A percentile compares a stretch with the other conserved stretches of the same genome.
These are phyloP conservation scores for Onychostoma macrolepis DNA, from an alignment of 2,113 vertebrate species.

Conservation along the genomic window DNA sequence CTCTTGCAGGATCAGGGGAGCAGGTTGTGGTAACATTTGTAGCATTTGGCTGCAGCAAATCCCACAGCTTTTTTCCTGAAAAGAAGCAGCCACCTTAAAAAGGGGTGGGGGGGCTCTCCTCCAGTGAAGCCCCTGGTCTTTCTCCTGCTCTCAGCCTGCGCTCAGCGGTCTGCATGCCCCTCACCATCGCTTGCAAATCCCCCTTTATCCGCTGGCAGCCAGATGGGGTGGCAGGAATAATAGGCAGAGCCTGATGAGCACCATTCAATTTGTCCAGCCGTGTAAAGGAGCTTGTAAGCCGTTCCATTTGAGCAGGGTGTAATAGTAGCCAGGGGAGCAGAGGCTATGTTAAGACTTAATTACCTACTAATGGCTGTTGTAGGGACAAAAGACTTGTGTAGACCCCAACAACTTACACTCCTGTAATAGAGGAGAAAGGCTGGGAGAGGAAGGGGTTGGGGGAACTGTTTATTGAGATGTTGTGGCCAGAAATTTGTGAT, in stretches of 20 bases:
- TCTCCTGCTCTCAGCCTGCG: conserved; percentile 55
- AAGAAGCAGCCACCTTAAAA: conserved; percentile 66
- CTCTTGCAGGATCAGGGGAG: conserved; percentile 78
- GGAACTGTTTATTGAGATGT: conserved; percentile 20
- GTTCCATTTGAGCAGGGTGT: conserved; percentile 80
- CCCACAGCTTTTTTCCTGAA: conserved; percentile 75
- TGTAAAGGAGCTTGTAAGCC: conserved; percentile 87
- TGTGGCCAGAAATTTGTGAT: neutral
- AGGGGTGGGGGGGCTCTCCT: conserved; percentile 65
- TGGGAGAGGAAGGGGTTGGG: conserved; percentile 8
- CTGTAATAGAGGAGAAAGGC: conserved; percentile 26
- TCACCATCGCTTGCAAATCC: conserved; percentile 80
- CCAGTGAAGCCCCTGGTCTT: conserved; percentile 59
- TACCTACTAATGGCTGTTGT: conserved; percentile 88
- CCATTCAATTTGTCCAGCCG: conserved; percentile 87
- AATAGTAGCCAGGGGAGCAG: conserved; percentile 81
- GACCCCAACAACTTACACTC: conserved; percentile 61
- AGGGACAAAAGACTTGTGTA: conserved; percentile 79
- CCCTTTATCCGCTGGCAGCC: conserved; percentile 81
- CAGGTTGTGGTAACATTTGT: conserved; percentile 87
- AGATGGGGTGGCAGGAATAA: conserved; percentile 82
- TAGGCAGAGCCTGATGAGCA: conserved; percentile 76
- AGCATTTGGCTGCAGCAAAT: conserved; percentile 82
- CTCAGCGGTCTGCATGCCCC: conserved; percentile 71
- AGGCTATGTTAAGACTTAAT: conserved; percentile 94